Conservation (phyloP, 2,888 invertebrate species). For the Charanyca ferruginea region DNA sequence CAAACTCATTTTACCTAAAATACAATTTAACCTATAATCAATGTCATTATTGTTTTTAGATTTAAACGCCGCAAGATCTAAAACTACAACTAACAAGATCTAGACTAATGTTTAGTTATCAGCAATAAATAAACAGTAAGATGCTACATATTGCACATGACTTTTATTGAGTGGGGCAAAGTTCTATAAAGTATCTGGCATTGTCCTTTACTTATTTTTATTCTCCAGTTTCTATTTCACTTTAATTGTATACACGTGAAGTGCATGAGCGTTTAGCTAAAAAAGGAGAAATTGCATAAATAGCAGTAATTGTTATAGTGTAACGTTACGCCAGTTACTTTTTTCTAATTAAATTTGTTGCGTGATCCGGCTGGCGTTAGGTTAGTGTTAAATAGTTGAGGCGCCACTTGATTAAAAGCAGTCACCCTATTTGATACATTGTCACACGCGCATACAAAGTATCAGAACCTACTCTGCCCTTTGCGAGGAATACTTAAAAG, state of each 20-base stretch:
- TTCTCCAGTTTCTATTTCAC: slow-evolving; percentile 34
- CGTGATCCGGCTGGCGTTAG: slow-evolving; percentile 49
- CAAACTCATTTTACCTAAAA: no score
- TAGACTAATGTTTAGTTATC: no score
- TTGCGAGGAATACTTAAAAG: slow-evolving; percentile 57
- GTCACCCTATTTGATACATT: slow-evolving; percentile 53
- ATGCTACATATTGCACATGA: no score
- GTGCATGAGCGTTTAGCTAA: slow-evolving; percentile 20
- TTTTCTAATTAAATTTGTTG: slow-evolving; percentile 59
- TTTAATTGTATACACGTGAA: slow-evolving; percentile 23
- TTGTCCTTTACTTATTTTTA: slow-evolving; percentile 48
- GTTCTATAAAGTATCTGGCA: no score
- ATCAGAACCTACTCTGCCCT: slow-evolving; percentile 42
- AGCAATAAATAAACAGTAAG: no score
- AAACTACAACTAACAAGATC: no score
- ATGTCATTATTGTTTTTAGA: no score
- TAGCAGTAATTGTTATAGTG: slow-evolving; percentile 21
- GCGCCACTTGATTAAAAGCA: slow-evolving; percentile 56
- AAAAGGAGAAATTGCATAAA: slow-evolving; percentile 43
- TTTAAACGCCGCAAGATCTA: no score
- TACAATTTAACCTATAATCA: no score
- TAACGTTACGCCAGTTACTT: slow-evolving; percentile 39
- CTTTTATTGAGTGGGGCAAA: no score
- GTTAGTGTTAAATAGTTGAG: slow-evolving; percentile 51
- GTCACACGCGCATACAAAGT: slow-evolving; percentile 53